Conservation (phyloP, 2,888 invertebrate genomes). For the Galerucella nymphaeae region DNA sequence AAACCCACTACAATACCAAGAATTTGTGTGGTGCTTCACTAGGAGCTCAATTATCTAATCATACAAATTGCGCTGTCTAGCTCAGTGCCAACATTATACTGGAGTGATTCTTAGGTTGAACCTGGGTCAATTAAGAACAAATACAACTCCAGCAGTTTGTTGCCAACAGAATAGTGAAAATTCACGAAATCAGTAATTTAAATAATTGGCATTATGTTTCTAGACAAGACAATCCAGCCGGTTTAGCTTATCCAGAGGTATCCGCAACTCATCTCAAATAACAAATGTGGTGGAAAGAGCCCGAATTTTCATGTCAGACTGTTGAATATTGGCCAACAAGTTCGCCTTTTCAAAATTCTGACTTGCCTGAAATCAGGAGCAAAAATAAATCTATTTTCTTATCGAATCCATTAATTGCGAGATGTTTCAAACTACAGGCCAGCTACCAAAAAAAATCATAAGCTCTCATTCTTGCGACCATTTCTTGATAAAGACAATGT, state of each 20-base stretch:
- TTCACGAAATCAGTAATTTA: not conserved
- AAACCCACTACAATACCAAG: too few species aligned
- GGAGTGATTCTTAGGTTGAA: constrained; percentile 16
- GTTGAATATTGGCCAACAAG: too few species aligned
- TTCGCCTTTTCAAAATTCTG: too few species aligned
- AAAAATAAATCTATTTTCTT: too few species aligned
- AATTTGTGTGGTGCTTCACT: constrained; percentile 4
- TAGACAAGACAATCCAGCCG: constrained; percentile 12
- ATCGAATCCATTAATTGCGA: too few species aligned
- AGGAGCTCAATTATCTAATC: not conserved
- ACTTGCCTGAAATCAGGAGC: too few species aligned
- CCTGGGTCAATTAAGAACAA: constrained; percentile 14
- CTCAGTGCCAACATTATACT: constrained; percentile 1
- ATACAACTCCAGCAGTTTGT: constrained; percentile 2
- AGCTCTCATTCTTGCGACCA: too few species aligned
- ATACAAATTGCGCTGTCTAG: not conserved
- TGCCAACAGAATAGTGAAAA: not conserved
- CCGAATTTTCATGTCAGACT: too few species aligned
- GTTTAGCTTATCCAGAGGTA: not conserved
- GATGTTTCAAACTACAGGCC: too few species aligned
- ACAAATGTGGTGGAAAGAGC: constrained; percentile 1
- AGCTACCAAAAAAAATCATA: too few species aligned
- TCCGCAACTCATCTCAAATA: not conserved
- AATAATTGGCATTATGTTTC: constrained; percentile 14
- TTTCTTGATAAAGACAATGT: too few species aligned